Percentiles rank a stretch among this genome's conserved stretches.
phyloP scores from a whole-genome alignment of 1,140 invertebrate species.

The Oscheius sp. region DNA sequence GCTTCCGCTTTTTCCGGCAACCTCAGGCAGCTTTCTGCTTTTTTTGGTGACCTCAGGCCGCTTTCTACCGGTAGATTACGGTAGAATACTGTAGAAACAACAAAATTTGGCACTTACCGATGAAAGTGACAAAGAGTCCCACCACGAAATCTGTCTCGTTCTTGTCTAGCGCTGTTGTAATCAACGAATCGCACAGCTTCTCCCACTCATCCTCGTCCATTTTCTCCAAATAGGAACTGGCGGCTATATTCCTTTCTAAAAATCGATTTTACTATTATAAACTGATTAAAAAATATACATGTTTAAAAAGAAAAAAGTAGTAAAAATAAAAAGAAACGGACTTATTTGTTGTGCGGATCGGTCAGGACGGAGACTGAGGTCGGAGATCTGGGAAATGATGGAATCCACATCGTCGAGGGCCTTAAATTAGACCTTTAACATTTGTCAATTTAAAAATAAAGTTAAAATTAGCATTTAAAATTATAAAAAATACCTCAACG shows the following conservation, averaged over 20 bases:
- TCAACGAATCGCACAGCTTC: not conserved
- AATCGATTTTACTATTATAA: not conserved
- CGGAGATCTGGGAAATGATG: slow-evolving; percentile 16
- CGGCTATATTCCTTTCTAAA: slow-evolving; percentile 25
- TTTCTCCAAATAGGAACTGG: not conserved
- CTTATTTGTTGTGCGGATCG: slow-evolving; percentile 32
- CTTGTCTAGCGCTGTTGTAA: not conserved
- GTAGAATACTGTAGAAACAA: not conserved
- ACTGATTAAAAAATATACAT: too few relatives aligned
- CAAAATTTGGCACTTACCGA: not conserved
- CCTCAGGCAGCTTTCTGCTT: too few relatives aligned
- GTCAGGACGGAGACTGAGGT: slow-evolving; percentile 12
- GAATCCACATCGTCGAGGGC: slow-evolving; percentile 7
- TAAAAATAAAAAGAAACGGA: slow-evolving; percentile 10
- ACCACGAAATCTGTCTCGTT: not conserved
- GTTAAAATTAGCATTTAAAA: not conserved
- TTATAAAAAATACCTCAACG: too few relatives aligned
- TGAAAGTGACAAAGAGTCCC: not conserved
- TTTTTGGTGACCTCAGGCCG: too few relatives aligned
- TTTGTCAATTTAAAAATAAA: not conserved
- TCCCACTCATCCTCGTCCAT: slow-evolving; percentile 25
- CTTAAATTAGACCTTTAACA: too few relatives aligned
- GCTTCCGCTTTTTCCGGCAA: too few relatives aligned
- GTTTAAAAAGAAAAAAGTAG: too few relatives aligned
- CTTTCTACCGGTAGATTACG: too few relatives aligned